Base-by-base conservation (phyloP, 1,140 invertebrate genomes). In the Halictus rubicundus region DNA sequence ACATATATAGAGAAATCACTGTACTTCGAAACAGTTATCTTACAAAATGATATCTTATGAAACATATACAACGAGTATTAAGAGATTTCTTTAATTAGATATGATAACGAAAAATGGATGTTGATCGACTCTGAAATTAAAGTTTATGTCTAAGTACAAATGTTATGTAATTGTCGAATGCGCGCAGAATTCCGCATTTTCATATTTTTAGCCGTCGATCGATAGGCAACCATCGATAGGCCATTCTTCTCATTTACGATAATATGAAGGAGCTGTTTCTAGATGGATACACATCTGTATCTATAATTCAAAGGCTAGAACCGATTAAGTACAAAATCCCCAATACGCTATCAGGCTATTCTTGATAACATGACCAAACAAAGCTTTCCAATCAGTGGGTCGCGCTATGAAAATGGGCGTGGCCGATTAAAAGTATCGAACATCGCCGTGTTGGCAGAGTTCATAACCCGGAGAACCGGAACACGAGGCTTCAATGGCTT, bases 401-500 rank as follows among this genome's bases (percentile, higher is more conserved):
- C 39, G 66, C 7, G 61, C 60, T 74, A 74, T 59, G 80, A 78
- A 69, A 64, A 77, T 61, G 78, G 87, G 86, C 76, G 86, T 75
- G 87, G 82, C 84, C 86, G 83, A 88, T 88, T 87, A 85, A 85
- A 87, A 84, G 71, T 46, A 87, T 81, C 78, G 70, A 49, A 68
- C 61, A 16, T 66, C 39, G 37, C 4, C 12, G 60, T 21, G 10
- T 27, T 14, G 21, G n/a, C 23, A n/a, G 8, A 6, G 27, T 49
- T 49, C 49, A 12, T 69, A 66, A 66, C 25, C 63, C 19, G 77
- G 39, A 52, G 66, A 79, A 73, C 9, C 52, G 39, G 60, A 72
- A 37, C 68, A 37, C 14, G 2, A 7, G 1, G 32, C 4, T 19
- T 16, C 32, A 21, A n/a, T 4, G 1, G 39, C 42, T 37, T 12